These are phyloP conservation scores for Drosophila recens DNA, from an alignment of 2,888 invertebrate genomes.

Conservation along the genomic window DNA sequence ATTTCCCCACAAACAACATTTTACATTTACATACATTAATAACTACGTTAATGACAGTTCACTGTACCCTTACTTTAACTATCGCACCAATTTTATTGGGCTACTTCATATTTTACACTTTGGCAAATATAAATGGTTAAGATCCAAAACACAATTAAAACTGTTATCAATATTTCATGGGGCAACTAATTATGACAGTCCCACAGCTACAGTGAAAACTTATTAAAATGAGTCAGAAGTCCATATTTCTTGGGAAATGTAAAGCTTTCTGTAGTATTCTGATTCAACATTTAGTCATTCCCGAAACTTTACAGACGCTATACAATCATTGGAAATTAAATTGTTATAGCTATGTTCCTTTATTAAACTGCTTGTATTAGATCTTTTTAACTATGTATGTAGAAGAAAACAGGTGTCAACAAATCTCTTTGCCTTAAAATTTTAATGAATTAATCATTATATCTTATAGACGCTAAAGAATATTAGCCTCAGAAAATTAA, in stretches of 20 bases:
- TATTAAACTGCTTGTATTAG: not conserved
- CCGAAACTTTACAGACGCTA: not conserved
- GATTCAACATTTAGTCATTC: conserved; percentile 12
- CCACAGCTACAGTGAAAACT: not conserved
- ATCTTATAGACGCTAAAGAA: not conserved
- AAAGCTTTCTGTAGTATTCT: not conserved
- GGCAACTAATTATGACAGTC: not conserved
- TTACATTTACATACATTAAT: conserved; percentile 11
- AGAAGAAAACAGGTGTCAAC: too few relatives aligned
- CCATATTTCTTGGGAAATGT: not conserved
- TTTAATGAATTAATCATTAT: not conserved
- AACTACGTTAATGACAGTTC: not conserved
- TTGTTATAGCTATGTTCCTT: not conserved
- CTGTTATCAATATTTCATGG: not conserved
- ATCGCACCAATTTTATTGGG: not conserved
- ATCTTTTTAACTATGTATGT: too few relatives aligned
- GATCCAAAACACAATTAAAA: conserved; percentile 22
- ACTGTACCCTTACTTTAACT: conserved; percentile 2
- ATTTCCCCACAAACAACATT: conserved; percentile 5
- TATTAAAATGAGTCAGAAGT: conserved; percentile 2
- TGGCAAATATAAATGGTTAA: conserved; percentile 59
- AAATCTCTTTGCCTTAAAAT: too few relatives aligned
- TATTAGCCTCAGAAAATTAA: not conserved
- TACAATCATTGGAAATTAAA: not conserved
- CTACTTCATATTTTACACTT: conserved; percentile 16